Base-by-base conservation (phyloP, 1,140 invertebrate genomes). In the Lepidurus apus region DNA sequence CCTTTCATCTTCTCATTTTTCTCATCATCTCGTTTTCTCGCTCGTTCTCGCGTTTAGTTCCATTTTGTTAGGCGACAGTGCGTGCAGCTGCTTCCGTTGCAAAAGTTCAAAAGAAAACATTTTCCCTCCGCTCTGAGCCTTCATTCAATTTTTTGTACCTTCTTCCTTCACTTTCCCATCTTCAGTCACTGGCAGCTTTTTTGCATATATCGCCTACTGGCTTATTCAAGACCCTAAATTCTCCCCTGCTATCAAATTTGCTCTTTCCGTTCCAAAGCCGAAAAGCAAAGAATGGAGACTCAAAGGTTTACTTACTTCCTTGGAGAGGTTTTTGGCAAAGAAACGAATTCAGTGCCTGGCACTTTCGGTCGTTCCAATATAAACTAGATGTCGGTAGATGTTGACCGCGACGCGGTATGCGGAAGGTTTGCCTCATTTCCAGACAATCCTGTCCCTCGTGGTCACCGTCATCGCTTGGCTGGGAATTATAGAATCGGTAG, bases 391-490 rank as follows among this genome's bases (percentile, higher is more conserved):
- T 74, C 10, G 81, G 80, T 34, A 77, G 73, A 11, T 82, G 83
- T 80, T 85, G 78, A n/a, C 85, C 82, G 0, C 87, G 83, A 0
- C 86, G 84, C 1, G 89, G 87, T 7, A 88, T 86, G 0, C 87
- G 87, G 84, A 89, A 92, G n/a, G 87, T 85, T 43, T 90, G 84
- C 10, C 92, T 85, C 3, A 92, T 85, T 84, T 94, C 92, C 26
- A 94, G 90, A 84, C 93, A 94, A 84, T 93, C 91, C 83, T 93
- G 91, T 0, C 89, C 88, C 44, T 91, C 91, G 21, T 17, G 17
- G 4, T 91, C 86, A 0, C 92, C 92, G 82, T 94, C 93, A 83
- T 93, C 93, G 83, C 92, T 93, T 0, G 93, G 93, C 84, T 94
- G 92, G 44, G 87, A 85, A 80, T 90, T 90, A 82, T 90, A 90